Conservation (phyloP, 2,797 vertebrate species). For the Arnoldichthys spilopterus region DNA sequence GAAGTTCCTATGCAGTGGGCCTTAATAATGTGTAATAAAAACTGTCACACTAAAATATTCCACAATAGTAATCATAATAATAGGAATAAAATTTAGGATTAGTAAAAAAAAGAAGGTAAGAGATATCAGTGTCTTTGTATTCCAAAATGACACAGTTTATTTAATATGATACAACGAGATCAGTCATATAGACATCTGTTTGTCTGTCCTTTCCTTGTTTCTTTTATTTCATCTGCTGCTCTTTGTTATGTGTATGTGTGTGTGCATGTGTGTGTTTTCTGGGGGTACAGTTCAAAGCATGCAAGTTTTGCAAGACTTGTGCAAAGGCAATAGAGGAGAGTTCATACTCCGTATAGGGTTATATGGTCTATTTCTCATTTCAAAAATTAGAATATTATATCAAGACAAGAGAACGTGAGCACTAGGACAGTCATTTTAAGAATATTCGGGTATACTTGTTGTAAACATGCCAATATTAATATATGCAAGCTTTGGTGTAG, state of each 20-base stretch:
- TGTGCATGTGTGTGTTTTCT: neutral
- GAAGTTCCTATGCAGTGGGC: neutral
- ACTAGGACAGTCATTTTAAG: slow-evolving; percentile 45
- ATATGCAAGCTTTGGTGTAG: slow-evolving; percentile 69
- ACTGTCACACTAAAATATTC: neutral
- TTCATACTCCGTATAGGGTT: slow-evolving; percentile 52
- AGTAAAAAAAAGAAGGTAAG: too few species aligned
- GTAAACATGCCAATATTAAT: slow-evolving; percentile 43
- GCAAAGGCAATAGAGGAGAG: slow-evolving; percentile 59
- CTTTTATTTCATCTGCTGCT: slow-evolving; percentile 48
- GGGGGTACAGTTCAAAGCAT: slow-evolving; percentile 74
- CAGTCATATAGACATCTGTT: slow-evolving; percentile 67
- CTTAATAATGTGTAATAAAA: neutral
- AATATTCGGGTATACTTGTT: slow-evolving; percentile 35
- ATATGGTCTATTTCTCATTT: slow-evolving; percentile 24
- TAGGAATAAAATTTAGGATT: neutral
- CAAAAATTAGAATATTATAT: slow-evolving; percentile 13
- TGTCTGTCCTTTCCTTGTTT: slow-evolving; percentile 54
- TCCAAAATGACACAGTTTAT: slow-evolving; percentile 77
- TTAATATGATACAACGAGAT: slow-evolving; percentile 81
- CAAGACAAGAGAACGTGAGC: slow-evolving; percentile 44
- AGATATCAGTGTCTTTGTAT: slow-evolving; percentile 28
- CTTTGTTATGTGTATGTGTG: slow-evolving; percentile 49
- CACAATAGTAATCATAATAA: too few species aligned
- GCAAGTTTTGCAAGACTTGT: slow-evolving; percentile 63